Evolutionary conservation across 2,113 vertebrate genomes (phyloP).

Genomic region (Bubo blakistoni): DNA sequence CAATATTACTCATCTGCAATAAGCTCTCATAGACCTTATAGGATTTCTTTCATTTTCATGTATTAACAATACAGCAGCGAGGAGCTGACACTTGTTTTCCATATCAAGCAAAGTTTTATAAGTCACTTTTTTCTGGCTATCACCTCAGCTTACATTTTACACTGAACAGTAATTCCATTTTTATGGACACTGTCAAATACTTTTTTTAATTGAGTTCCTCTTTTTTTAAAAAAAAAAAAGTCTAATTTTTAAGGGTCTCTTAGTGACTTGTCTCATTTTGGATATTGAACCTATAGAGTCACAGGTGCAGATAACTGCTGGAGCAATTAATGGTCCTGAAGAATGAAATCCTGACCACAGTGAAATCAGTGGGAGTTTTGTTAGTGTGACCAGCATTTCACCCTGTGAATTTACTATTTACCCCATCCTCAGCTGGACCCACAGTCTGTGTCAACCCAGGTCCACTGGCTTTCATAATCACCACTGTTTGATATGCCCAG

Average conservation of each 20-base stretch:
- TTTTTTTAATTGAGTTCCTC: neutral
- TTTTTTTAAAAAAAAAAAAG: neutral
- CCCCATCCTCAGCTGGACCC: neutral
- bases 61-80: neutral
- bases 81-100: slow-evolving; percentile 16
- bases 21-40: neutral
- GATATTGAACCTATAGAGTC: neutral
- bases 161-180: slow-evolving; percentile 14
- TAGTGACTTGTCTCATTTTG: neutral
- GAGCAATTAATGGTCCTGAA: neutral
- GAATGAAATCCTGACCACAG: neutral
- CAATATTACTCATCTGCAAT: slow-evolving; percentile 39
- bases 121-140: slow-evolving; percentile 13
- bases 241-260: neutral
- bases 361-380: neutral
- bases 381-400: neutral
- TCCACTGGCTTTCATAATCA: neutral
- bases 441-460: neutral
- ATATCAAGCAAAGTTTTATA: neutral
- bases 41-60: neutral
- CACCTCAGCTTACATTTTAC: slow-evolving; percentile 1
- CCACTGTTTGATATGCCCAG: neutral
- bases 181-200: slow-evolving; percentile 16
- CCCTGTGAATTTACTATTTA: neutral
- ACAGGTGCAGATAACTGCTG: neutral